Conservation (phyloP, 2,113 vertebrate genomes). For the Paradoxurus hermaphroditus region DNA sequence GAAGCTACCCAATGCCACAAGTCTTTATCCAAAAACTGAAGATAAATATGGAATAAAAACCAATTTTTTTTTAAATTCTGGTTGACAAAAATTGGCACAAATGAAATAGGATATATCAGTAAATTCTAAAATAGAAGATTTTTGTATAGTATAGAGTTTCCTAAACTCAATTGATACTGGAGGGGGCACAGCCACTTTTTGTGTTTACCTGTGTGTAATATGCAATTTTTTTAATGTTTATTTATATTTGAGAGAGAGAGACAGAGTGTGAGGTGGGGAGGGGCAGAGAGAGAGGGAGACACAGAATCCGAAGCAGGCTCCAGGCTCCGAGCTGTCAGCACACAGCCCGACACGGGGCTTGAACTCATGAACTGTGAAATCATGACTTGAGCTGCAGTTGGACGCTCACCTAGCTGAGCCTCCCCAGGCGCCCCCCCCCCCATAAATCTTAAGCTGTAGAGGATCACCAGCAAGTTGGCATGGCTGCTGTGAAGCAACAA, state of each 20-base stretch:
- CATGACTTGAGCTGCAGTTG: too few species aligned
- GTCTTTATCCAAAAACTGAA: conserved; percentile 20
- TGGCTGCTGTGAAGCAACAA: not conserved
- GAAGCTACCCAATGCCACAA: not conserved
- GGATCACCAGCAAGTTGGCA: not conserved
- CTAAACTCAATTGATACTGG: not conserved
- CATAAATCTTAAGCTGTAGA: not conserved
- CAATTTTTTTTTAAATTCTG: not conserved
- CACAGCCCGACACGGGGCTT: too few species aligned
- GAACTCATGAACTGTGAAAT: too few species aligned
- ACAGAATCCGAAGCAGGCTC: too few species aligned
- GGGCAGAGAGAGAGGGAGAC: too few species aligned
- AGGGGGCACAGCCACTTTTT: not conserved
- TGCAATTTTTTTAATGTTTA: not conserved
- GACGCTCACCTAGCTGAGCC: too few species aligned
- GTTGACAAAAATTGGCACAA: conserved; percentile 13
- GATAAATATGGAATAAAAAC: not conserved
- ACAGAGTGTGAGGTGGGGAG: too few species aligned
- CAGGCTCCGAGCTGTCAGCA: too few species aligned
- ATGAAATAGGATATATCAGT: not conserved
- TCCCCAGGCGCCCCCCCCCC: too few species aligned
- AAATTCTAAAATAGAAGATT: conserved; percentile 27
- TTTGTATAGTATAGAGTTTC: not conserved
- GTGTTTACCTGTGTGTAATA: not conserved
- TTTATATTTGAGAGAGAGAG: too few species aligned